Evolutionary conservation across 35 echinoderm and acorn worm species (phyloP).

Genomic region (Ptychodera flava): DNA sequence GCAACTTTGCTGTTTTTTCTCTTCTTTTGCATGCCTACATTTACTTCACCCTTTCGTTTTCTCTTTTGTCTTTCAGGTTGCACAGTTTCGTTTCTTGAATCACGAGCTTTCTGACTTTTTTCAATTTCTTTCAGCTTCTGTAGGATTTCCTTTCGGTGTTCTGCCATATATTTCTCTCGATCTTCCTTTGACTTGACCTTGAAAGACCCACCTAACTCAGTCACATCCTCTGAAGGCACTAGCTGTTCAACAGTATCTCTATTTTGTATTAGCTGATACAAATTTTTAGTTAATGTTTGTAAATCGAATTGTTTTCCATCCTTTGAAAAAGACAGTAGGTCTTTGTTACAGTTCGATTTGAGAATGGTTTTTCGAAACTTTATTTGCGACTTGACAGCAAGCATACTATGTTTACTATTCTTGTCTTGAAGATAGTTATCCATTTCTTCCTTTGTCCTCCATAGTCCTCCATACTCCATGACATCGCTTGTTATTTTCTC

Average conservation of each 20-base stretch:
- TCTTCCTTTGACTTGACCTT: not conserved
- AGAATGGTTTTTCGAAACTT: too few relatives aligned
- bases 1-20: not conserved
- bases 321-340: not conserved
- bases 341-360: not conserved
- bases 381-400: not conserved
- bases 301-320: not conserved
- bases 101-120: not conserved
- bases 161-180: not conserved
- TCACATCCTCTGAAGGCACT: not conserved
- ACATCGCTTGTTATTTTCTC: not conserved
- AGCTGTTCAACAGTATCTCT: not conserved
- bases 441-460: not conserved
- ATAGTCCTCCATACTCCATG: not conserved
- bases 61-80: not conserved
- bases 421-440: not conserved
- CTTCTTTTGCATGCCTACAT: not conserved
- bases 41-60: not conserved
- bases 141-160: not conserved
- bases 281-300: not conserved
- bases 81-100: not conserved
- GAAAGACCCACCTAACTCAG: not conserved
- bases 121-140: conserved; percentile 1
- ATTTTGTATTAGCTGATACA: not conserved
- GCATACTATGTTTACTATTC: not conserved